Evolutionary conservation across 2,888 invertebrate species (phyloP).

Genomic region (Brachylomia viminalis): DNA sequence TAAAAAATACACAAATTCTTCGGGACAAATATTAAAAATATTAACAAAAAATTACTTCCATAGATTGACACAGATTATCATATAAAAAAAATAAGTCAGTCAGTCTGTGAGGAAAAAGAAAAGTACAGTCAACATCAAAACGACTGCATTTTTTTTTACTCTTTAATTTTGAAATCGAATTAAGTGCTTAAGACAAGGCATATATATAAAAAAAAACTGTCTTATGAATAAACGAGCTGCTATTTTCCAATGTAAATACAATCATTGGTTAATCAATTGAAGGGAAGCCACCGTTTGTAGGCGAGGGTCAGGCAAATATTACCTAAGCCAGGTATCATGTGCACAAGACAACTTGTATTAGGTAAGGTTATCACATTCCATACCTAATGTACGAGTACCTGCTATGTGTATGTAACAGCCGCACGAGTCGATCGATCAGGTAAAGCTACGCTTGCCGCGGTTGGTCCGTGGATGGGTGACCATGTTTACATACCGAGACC

Average conservation of each 20-base stretch:
- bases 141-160: background rate
- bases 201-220: background rate
- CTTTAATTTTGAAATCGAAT: background rate
- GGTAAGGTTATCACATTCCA: constrained; percentile 44
- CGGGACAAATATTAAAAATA: background rate
- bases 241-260: constrained; percentile 34
- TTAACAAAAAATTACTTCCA: background rate
- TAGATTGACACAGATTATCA: background rate
- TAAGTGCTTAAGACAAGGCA: too few species aligned
- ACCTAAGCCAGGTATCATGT: constrained; percentile 29
- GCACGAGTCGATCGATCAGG: too few species aligned
- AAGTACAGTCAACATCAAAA: background rate
- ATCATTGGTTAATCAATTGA: constrained; percentile 40
- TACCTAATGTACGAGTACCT: constrained; percentile 18
- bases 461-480: too few species aligned
- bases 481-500: too few species aligned
- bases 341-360: constrained; percentile 19
- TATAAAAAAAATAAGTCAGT: too few species aligned
- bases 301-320: constrained; percentile 52
- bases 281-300: constrained; percentile 37
- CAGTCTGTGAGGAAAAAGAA: background rate
- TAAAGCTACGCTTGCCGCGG: too few species aligned
- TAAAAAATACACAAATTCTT: background rate
- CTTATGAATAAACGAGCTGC: background rate
- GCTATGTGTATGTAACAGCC: too few species aligned